phyloP scores from a whole-genome alignment of 30 jellyfish, hydroid and myxozoan species.

The Cassiopea xamachana region DNA sequence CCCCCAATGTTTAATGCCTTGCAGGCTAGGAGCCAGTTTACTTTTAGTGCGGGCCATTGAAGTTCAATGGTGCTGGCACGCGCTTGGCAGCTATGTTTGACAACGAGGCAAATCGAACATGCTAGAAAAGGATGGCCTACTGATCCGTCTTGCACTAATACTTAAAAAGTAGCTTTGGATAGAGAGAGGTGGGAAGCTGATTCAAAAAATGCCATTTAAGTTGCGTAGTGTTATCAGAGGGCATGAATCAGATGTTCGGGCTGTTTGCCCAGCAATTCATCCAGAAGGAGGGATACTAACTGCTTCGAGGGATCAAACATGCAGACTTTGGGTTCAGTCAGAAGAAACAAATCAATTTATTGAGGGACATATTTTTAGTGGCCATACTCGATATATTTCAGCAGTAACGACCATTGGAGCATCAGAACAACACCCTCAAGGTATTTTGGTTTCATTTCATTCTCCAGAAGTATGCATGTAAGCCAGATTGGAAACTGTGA shows the following conservation, averaged over 20 bases:
- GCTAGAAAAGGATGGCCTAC: neutral
- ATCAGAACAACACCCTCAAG: slow-evolving; percentile 94
- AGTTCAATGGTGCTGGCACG: too few species aligned
- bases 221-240: slow-evolving; percentile 86
- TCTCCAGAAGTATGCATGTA: too few species aligned
- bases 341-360: slow-evolving; percentile 55
- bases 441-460: slow-evolving; percentile 31
- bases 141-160: too few species aligned
- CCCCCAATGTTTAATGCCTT: neutral
- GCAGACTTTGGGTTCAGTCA: slow-evolving; percentile 93
- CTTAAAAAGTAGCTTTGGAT: too few species aligned
- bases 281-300: slow-evolving; percentile 92
- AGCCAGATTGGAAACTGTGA: too few species aligned
- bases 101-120: neutral
- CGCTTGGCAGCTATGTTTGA: too few species aligned
- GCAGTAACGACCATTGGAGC: slow-evolving; percentile 94
- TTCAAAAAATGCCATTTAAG: slow-evolving; percentile 72
- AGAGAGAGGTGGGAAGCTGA: too few species aligned
- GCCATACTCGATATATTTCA: slow-evolving; percentile 94
- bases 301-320: slow-evolving; percentile 95
- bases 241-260: slow-evolving; percentile 95
- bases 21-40: neutral
- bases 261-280: slow-evolving; percentile 87
- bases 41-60: neutral
- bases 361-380: slow-evolving; percentile 89